phyloP scores from a whole-genome alignment of 1,140 invertebrate species.

The Orius laevigatus region DNA sequence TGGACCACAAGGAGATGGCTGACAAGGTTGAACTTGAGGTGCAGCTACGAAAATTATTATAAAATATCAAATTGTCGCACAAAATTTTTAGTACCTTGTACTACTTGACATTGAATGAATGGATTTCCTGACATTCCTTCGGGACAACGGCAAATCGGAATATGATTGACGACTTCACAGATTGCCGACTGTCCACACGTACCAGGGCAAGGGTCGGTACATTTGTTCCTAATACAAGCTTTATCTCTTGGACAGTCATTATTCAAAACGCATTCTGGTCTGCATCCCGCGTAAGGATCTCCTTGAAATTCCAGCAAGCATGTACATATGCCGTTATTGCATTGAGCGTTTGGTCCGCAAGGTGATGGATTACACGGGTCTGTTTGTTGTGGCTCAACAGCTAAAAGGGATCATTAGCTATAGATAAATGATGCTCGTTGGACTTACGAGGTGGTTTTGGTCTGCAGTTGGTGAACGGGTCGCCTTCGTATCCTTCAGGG shows the following conservation, averaged over 20 bases:
- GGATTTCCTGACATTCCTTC: conserved; percentile 29
- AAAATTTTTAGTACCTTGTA: conserved; percentile 5
- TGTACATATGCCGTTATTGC: conserved; percentile 39
- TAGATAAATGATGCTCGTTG: background rate
- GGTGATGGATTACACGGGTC: conserved; percentile 57
- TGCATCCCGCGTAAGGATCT: conserved; percentile 41
- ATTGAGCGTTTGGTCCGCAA: conserved; percentile 55
- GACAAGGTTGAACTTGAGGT: conserved; percentile 33
- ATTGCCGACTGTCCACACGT: conserved; percentile 27
- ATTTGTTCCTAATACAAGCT: conserved; percentile 51
- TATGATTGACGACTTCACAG: conserved; percentile 26
- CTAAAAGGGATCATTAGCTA: conserved; percentile 14
- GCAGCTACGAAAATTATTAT: conserved; percentile 8
- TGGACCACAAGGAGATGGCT: conserved; percentile 57
- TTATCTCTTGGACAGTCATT: conserved; percentile 37
- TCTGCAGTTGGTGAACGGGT: conserved; percentile 30
- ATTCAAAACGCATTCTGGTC: conserved; percentile 45
- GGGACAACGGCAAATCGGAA: conserved; percentile 27
- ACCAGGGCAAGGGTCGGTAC: conserved; percentile 50
- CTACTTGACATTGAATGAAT: conserved; percentile 24
- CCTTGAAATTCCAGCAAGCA: conserved; percentile 43
- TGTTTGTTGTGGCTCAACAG: conserved; percentile 16
- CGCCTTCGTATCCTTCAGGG: conserved; percentile 28
- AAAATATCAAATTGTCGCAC: background rate
- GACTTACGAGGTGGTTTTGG: conserved; percentile 26